These are phyloP conservation scores for Scelioninae gen. 1 DNA, from an alignment of 2,888 invertebrate genomes.

Conservation along the genomic window DNA sequence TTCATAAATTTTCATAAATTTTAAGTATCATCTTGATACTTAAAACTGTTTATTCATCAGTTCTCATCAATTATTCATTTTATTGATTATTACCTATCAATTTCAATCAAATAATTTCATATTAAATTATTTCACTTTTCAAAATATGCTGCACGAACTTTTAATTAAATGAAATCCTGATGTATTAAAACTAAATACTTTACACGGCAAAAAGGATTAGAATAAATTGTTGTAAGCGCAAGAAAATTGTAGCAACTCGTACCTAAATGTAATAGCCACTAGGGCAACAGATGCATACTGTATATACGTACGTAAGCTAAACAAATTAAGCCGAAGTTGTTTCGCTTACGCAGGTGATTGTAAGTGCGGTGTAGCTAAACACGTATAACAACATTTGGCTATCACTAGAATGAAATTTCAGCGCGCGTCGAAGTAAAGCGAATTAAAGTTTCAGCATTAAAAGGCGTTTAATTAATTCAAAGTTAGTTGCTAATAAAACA, in stretches of 20 bases:
- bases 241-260: conserved; percentile 31
- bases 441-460: conserved; percentile 38
- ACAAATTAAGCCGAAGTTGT: conserved; percentile 59
- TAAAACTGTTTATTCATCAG: too few species aligned
- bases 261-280: conserved; percentile 34
- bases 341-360: conserved; percentile 61
- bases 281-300: conserved; percentile 46
- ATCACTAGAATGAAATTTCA: conserved; percentile 40
- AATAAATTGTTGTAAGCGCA: conserved; percentile 26
- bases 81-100: too few species aligned
- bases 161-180: neutral
- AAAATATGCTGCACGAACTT: neutral
- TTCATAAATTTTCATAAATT: too few species aligned
- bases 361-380: conserved; percentile 55
- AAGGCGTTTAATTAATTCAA: conserved; percentile 37
- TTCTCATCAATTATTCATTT: too few species aligned
- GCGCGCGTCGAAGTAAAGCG: conserved; percentile 19
- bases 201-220: conserved; percentile 1
- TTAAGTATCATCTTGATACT: too few species aligned
- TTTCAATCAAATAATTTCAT: too few species aligned
- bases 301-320: conserved; percentile 53
- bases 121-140: too few species aligned
- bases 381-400: conserved; percentile 58
- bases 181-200: neutral
- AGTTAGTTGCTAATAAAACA: neutral